These are phyloP conservation scores for Antheraea yamamai DNA, from an alignment of 2,888 invertebrate species.

Conservation along the genomic window DNA sequence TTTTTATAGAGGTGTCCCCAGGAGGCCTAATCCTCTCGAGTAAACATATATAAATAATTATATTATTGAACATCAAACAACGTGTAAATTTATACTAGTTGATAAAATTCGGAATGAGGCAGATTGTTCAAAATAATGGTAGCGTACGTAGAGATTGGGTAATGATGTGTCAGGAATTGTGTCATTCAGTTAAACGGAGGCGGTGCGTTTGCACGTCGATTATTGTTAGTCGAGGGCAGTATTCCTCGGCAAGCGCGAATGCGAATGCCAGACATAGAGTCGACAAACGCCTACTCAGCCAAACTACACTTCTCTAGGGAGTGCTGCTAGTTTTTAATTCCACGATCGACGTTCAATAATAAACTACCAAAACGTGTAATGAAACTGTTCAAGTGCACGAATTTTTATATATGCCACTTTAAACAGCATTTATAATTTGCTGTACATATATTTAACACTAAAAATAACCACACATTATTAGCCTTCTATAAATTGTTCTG, in stretches of 20 bases:
- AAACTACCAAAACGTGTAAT: background rate
- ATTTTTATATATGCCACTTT: background rate
- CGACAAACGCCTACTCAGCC: slow-evolving; percentile 56
- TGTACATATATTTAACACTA: background rate
- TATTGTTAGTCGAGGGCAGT: slow-evolving; percentile 65
- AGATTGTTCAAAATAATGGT: slow-evolving; percentile 53
- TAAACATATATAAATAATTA: background rate
- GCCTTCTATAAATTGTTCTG: slow-evolving; percentile 24
- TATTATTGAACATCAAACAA: background rate
- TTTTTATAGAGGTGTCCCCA: slow-evolving; percentile 80
- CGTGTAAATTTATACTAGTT: slow-evolving; percentile 19
- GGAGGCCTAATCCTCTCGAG: slow-evolving; percentile 75
- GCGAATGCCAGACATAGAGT: slow-evolving; percentile 57
- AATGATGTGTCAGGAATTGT: slow-evolving; percentile 73
- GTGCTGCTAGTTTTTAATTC: background rate
- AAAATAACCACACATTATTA: slow-evolving; percentile 2
- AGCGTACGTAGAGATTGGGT: slow-evolving; percentile 67
- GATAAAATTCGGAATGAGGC: slow-evolving; percentile 37
- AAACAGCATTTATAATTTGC: background rate
- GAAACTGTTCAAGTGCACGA: background rate
- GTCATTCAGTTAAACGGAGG: slow-evolving; percentile 74
- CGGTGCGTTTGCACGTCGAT: slow-evolving; percentile 69
- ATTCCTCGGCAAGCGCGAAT: slow-evolving; percentile 50
- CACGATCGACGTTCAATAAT: background rate
- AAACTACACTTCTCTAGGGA: slow-evolving; percentile 31